Conservation (phyloP, 1,140 invertebrate species). For the Diorhabda carinulata region DNA sequence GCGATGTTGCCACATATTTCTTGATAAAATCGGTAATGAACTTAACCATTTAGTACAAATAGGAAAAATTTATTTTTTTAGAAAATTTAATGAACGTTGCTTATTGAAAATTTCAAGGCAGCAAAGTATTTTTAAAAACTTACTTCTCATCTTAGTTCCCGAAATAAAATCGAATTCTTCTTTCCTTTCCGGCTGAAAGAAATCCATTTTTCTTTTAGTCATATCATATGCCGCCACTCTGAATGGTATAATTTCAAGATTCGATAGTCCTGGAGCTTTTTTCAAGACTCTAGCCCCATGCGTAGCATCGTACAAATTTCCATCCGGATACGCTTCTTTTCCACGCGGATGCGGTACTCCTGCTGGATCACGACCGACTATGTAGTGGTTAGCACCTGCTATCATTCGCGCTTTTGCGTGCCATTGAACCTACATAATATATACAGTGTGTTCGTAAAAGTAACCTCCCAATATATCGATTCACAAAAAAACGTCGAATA, state of each 20-base stretch:
- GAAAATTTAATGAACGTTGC: too few relatives aligned
- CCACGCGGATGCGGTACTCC: slow-evolving; percentile 89
- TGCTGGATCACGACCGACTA: slow-evolving; percentile 96
- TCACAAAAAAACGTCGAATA: not conserved
- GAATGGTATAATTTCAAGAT: slow-evolving; percentile 96
- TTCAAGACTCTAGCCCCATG: slow-evolving; percentile 90
- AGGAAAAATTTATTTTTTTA: too few relatives aligned
- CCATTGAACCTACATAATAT: slow-evolving; percentile 76
- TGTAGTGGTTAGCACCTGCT: slow-evolving; percentile 97
- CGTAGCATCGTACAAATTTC: slow-evolving; percentile 89
- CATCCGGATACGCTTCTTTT: slow-evolving; percentile 57
- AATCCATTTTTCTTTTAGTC: slow-evolving; percentile 82
- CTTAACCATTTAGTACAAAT: too few relatives aligned
- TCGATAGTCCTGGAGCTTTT: slow-evolving; percentile 86
- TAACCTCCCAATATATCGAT: too few relatives aligned
- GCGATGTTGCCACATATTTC: too few relatives aligned
- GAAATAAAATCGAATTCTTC: slow-evolving; percentile 98
- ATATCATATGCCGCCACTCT: slow-evolving; percentile 95
- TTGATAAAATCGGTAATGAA: too few relatives aligned
- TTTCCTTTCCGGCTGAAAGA: slow-evolving; percentile 83
- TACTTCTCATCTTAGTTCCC: slow-evolving; percentile 89
- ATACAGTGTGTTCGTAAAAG: too few relatives aligned
- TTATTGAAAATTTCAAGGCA: not conserved
- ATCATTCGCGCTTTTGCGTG: slow-evolving; percentile 95
- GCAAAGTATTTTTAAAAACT: slow-evolving; percentile 7